Evolutionary conservation across 2,113 vertebrate species (phyloP).

Genomic region (Chloropsis hardwickii): DNA sequence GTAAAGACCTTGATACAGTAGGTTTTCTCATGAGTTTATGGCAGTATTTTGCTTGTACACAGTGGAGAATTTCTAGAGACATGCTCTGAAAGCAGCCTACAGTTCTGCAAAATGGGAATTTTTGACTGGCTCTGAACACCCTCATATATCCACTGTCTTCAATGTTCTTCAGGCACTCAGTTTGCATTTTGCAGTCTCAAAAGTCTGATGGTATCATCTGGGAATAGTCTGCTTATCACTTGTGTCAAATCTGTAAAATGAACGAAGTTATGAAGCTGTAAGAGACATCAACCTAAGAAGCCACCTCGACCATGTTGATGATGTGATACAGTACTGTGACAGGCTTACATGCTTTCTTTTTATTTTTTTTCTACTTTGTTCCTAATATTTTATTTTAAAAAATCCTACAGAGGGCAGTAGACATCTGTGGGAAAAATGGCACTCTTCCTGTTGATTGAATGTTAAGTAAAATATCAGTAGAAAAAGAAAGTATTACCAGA

Average conservation of each 20-base stretch:
- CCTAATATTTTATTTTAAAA: not conserved
- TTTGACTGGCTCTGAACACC: not conserved
- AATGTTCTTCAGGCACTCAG: not conserved
- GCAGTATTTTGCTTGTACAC: not conserved
- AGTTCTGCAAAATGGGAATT: not conserved
- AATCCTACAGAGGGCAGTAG: constrained; percentile 63
- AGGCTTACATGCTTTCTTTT: not conserved
- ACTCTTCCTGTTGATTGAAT: not conserved
- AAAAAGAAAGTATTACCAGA: not conserved
- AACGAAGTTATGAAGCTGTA: not conserved
- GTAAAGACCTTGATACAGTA: not conserved
- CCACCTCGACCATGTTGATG: not conserved
- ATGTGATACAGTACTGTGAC: not conserved
- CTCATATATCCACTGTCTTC: no score
- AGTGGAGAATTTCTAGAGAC: not conserved
- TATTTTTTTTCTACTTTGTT: not conserved
- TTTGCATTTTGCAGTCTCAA: not conserved
- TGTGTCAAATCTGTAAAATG: not conserved
- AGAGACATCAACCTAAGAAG: not conserved
- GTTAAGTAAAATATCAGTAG: not conserved
- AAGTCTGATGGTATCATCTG: not conserved
- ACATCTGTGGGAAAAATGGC: not conserved
- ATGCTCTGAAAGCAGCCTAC: not conserved
- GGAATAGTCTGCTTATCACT: not conserved
- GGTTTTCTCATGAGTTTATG: not conserved